Base-by-base conservation (phyloP, 23 tunicate genomes). In the Trididemnum clinides region DNA sequence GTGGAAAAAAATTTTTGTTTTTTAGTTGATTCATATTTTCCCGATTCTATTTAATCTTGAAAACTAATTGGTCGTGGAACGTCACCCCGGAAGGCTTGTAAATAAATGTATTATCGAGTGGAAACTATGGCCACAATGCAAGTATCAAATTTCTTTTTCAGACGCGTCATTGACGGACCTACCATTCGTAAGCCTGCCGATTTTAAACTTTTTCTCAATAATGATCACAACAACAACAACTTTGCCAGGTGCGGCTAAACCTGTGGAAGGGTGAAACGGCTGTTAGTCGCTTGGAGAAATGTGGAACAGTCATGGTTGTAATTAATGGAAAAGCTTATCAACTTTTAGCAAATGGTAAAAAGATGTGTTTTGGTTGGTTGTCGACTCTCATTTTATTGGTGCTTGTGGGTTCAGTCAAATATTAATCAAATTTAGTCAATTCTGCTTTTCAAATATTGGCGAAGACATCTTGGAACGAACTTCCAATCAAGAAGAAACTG, bases 401-500 rank as follows among this genome's bases (percentile, higher is more conserved):
- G n/a, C n/a, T n/a, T n/a, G n/a, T n/a, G n/a, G n/a, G n/a, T n/a
- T n/a, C n/a, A n/a, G n/a, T n/a, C n/a, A n/a, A n/a, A n/a, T n/a
- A n/a, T n/a, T n/a, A n/a, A n/a, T n/a, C n/a, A n/a, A n/a, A n/a
- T n/a, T n/a, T n/a, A n/a, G n/a, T n/a, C n/a, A n/a, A n/a, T n/a
- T n/a, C n/a, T n/a, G n/a, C n/a, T n/a, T n/a, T n/a, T n/a, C n/a
- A n/a, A n/a, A n/a, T n/a, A n/a, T n/a, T n/a, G n/a, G n/a, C n/a
- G n/a, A n/a, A n/a, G n/a, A n/a, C n/a, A n/a, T n/a, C n/a, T n/a
- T n/a, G n/a, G n/a, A n/a, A n/a, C n/a, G n/a, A n/a, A n/a, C 12
- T 44, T 59, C 66, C 23, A 59, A 59, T n/a, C 66, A 59, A 28
- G 66, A 59, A n/a, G 66, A 59, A n/a, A 59, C 66, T n/a, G 25